phyloP scores from a whole-genome alignment of 1,140 invertebrate species.

The Drosophila suzukii region DNA sequence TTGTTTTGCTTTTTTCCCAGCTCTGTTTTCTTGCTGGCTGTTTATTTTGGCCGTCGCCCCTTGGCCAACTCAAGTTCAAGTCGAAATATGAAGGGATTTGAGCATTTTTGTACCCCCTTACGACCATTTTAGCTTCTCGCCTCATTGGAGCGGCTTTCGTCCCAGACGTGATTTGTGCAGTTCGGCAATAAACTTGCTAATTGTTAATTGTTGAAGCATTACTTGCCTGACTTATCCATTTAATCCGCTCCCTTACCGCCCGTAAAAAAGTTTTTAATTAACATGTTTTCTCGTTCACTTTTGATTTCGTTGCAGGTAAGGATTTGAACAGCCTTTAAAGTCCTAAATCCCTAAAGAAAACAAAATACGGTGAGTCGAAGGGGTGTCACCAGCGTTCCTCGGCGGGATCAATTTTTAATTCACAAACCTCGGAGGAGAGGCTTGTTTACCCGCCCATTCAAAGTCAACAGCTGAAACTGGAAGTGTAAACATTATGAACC shows the following conservation, averaged over 20 bases:
- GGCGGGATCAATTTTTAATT: not conserved
- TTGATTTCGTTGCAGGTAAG: constrained; percentile 71
- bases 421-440: not conserved
- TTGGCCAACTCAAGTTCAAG: not conserved
- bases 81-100: constrained; percentile 18
- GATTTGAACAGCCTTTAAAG: not conserved
- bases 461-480: not conserved
- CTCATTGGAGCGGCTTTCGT: constrained; percentile 34
- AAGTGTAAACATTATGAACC: not conserved
- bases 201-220: constrained; percentile 67
- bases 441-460: not conserved
- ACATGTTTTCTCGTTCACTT: constrained; percentile 67
- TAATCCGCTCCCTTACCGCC: constrained; percentile 9
- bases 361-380: not conserved
- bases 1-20: constrained; percentile 48
- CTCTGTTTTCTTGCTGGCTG: constrained; percentile 10
- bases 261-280: constrained; percentile 64
- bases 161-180: constrained; percentile 67
- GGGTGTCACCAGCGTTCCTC: not conserved
- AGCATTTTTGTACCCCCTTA: constrained; percentile 14
- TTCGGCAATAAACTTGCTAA: constrained; percentile 71
- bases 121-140: constrained; percentile 16
- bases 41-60: constrained; percentile 14
- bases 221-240: constrained; percentile 17
- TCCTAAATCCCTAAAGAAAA: constrained; percentile 3